phyloP scores from a whole-genome alignment of 2,113 vertebrate species.

The Pterophyllum scalare region DNA sequence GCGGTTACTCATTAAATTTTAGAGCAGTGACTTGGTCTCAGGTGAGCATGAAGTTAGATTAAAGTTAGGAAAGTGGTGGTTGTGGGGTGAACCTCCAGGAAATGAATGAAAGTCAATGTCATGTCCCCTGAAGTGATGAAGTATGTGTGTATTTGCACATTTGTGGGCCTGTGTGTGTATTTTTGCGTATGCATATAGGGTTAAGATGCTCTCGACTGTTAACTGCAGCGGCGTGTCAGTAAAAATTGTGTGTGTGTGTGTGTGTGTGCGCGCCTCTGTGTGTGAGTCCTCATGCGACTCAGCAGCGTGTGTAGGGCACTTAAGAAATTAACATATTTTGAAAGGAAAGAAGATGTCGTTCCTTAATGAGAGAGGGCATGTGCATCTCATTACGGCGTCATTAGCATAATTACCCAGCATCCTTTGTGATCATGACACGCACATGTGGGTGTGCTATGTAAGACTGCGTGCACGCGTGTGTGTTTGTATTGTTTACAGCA shows the following conservation, averaged over 20 bases:
- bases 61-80: background rate
- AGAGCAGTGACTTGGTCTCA: background rate
- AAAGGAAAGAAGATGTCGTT: conserved; percentile 61
- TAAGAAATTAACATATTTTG: conserved; percentile 70
- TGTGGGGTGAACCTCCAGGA: background rate
- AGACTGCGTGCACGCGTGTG: background rate
- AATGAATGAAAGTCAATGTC: background rate
- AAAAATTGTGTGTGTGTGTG: background rate
- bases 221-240: conserved; percentile 1
- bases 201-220: conserved; percentile 31
- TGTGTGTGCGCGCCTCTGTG: background rate
- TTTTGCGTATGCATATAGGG: conserved; percentile 3
- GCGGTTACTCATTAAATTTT: background rate
- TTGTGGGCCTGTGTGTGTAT: background rate
- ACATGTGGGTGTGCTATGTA: conserved; percentile 35
- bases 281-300: background rate
- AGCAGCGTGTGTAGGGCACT: conserved; percentile 8
- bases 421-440: conserved; percentile 73
- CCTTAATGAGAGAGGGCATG: conserved; percentile 72
- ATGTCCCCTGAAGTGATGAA: background rate
- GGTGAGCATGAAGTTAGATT: background rate
- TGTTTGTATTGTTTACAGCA: conserved; percentile 43
- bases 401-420: conserved; percentile 78
- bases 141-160: background rate
- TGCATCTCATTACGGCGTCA: conserved; percentile 75